These are phyloP conservation scores for Psittacula cyanocephala DNA, from an alignment of 2,113 vertebrate genomes.

Conservation along the genomic window DNA sequence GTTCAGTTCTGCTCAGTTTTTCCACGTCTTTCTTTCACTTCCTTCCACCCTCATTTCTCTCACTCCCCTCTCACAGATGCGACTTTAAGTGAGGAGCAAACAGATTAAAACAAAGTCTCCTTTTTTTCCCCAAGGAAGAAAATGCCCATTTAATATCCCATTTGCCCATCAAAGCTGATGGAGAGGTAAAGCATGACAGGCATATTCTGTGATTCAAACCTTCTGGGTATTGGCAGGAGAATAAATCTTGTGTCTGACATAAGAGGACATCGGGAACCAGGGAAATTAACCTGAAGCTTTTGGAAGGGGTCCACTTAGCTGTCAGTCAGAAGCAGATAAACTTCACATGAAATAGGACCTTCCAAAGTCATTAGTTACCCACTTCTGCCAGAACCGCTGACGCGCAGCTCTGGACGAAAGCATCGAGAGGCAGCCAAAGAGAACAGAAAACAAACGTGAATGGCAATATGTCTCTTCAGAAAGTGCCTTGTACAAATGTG, in stretches of 20 bases:
- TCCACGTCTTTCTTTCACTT: neutral
- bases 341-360: conserved; percentile 44
- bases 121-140: conserved; percentile 16
- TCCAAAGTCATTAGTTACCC: conserved; percentile 21
- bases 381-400: conserved; percentile 41
- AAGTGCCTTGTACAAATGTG: neutral
- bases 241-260: conserved; percentile 52
- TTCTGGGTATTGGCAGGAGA: conserved; percentile 44
- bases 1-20: neutral
- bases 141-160: conserved; percentile 18
- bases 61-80: neutral
- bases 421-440: conserved; percentile 34
- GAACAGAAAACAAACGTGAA: conserved; percentile 58
- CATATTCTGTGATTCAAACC: neutral
- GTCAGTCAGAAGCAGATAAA: conserved; percentile 60
- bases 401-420: conserved; percentile 25
- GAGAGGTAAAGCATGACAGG: neutral
- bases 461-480: neutral
- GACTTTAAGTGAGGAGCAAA: neutral
- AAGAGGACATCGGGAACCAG: conserved; percentile 8
- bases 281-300: conserved; percentile 37
- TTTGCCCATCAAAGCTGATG: neutral
- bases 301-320: conserved; percentile 43
- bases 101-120: neutral
- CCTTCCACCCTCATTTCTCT: neutral